Evolutionary conservation across 2,113 vertebrate species (phyloP), one percentile per base, ranked within the genome.

Genomic region (Alouatta palliata): DNA sequence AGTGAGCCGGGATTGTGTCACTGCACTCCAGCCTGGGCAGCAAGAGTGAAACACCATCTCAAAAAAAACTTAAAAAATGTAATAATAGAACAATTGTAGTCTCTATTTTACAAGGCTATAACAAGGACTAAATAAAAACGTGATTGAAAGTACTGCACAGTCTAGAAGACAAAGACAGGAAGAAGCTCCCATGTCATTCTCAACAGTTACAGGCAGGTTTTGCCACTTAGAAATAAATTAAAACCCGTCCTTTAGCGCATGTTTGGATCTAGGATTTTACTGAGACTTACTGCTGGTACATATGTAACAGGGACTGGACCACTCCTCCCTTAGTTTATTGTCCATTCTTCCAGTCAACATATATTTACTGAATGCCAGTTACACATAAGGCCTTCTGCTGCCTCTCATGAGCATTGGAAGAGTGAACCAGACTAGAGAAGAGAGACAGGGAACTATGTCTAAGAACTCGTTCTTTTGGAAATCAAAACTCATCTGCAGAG

Each of bases 361-460:
- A 12, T 5, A 17, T 43, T 30, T 27, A 17, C 54, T 40, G 27
- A 58, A 45, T 3, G 0, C 37, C 73, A 43, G 0, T 68, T 8
- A 40, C 0, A 0, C 32, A 5, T 5, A 6, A 71, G 12, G 58
- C 21, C 66, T 61, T 32, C 25, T 0, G 37, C 37, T 45, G n/a
- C 37, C 77, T 68, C 40, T 16, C 3, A 66, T 30, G 0, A 68
- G 58, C 61, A 76, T 2, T 12, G 3, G 8, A 45, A 45, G 75
- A 58, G 40, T 0, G 1, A 79, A 49, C 20, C 4, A 32, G 20
- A 3, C 19, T 56, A 84, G 35, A 73, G 66, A 32, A 56, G 43
- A 71, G 13, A 43, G 35, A 17, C 32, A 37, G 61, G 56, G 17
- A n/a, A 77, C 16, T 35, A 20, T 84, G 23, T 14, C 25, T 0